Percentiles rank a stretch among this genome's conserved stretches.
Evolutionary conservation across 2,797 vertebrate species (phyloP).

Genomic region (Anniella stebbinsi): DNA sequence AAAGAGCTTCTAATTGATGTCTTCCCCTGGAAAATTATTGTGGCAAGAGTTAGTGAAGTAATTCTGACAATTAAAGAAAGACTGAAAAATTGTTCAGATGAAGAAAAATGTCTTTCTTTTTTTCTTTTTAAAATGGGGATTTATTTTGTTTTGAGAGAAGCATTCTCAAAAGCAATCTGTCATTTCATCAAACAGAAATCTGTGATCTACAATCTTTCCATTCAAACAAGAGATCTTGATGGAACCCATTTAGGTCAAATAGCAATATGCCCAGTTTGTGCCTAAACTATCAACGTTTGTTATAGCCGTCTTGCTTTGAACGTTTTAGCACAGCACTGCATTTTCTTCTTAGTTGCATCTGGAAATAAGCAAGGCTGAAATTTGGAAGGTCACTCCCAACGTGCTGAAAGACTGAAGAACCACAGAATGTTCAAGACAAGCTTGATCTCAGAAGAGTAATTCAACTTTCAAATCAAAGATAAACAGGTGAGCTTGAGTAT

Average conservation of each 20-base stretch:
- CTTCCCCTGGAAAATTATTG: background rate
- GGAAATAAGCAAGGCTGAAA: slow-evolving; percentile 11
- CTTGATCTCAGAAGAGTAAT: slow-evolving; percentile 50
- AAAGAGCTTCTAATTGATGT: background rate
- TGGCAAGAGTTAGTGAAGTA: background rate
- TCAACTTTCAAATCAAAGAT: slow-evolving; percentile 70
- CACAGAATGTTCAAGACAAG: slow-evolving; percentile 56
- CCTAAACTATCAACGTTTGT: background rate
- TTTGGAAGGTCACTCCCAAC: slow-evolving; percentile 18
- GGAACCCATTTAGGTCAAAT: background rate
- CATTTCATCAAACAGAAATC: background rate
- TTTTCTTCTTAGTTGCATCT: background rate
- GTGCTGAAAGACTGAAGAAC: slow-evolving; percentile 51
- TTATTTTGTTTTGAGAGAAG: background rate
- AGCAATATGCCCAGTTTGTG: background rate
- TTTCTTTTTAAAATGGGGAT: background rate
- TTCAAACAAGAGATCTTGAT: background rate
- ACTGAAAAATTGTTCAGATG: background rate
- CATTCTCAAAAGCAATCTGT: background rate
- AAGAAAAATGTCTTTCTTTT: background rate
- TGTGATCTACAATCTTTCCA: background rate
- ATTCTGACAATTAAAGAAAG: background rate
- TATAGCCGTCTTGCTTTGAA: background rate
- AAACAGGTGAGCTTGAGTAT: slow-evolving; percentile 14
- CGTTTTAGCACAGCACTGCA: background rate